Evolutionary conservation across 2,797 vertebrate genomes (phyloP).

Genomic region (Pseudocheirus occidentalis): DNA sequence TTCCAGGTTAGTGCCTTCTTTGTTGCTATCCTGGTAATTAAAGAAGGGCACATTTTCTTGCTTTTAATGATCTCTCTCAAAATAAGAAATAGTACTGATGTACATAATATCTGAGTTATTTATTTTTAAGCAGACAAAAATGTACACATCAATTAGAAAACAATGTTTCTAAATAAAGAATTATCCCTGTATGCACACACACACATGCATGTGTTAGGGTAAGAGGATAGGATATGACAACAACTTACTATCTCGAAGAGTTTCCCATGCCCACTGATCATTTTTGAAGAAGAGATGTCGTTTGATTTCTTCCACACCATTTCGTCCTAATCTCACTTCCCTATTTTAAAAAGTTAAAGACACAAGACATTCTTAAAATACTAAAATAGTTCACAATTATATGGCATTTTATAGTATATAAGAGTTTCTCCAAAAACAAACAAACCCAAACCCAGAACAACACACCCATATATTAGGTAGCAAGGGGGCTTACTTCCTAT

Average conservation of each 20-base stretch:
- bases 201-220: not conserved
- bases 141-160: not conserved
- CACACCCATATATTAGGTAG: not conserved
- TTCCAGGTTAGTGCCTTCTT: not conserved
- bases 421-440: not conserved
- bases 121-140: not conserved
- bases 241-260: slow-evolving; percentile 96
- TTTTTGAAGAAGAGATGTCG: slow-evolving; percentile 98
- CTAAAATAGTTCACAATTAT: slow-evolving; percentile 2
- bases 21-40: not conserved
- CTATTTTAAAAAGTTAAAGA: slow-evolving; percentile 81
- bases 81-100: not conserved
- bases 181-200: not conserved
- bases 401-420: not conserved
- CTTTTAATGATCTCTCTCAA: not conserved
- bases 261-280: slow-evolving; percentile 99
- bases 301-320: slow-evolving; percentile 98
- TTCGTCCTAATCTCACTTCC: slow-evolving; percentile 96
- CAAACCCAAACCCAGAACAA: not conserved
- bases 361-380: slow-evolving; percentile 55
- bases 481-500: not conserved
- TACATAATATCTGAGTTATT: not conserved
- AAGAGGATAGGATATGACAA: slow-evolving; percentile 52
- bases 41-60: not conserved
- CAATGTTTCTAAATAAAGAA: not conserved